phyloP scores from a whole-genome alignment of 2,888 invertebrate genomes.

The Lapara coniferarum region DNA sequence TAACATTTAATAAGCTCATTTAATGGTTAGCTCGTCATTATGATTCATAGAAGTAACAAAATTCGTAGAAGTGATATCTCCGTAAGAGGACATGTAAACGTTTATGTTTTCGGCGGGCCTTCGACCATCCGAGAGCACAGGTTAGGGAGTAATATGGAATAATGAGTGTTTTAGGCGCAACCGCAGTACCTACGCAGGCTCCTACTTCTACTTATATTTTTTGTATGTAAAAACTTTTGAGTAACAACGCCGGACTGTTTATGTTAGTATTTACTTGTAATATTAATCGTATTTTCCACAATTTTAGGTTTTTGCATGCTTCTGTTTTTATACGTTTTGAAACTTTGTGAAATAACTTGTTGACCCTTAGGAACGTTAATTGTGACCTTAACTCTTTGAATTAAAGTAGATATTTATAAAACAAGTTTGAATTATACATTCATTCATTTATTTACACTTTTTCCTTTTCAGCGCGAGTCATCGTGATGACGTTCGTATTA shows the following conservation, averaged over 20 bases:
- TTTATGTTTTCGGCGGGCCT: constrained; percentile 13
- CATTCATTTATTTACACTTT: too few species aligned
- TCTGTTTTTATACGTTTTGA: neutral
- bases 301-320: neutral
- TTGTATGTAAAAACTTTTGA: neutral
- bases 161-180: constrained; percentile 40
- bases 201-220: constrained; percentile 25
- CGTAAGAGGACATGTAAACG: neutral
- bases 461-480: too few species aligned
- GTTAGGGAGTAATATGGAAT: constrained; percentile 38
- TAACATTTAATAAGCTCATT: neutral
- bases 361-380: too few species aligned
- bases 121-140: constrained; percentile 19
- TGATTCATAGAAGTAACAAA: constrained; percentile 11
- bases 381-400: too few species aligned
- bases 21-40: constrained; percentile 1
- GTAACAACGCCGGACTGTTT: neutral
- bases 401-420: too few species aligned
- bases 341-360: too few species aligned
- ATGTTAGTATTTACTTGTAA: neutral
- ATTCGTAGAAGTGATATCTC: constrained; percentile 19
- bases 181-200: constrained; percentile 43
- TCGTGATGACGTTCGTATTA: too few species aligned
- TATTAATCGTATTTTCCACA: neutral
- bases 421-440: too few species aligned